Percentiles rank a stretch among this genome's conserved stretches.
phyloP scores from a whole-genome alignment of 2,797 vertebrate genomes.

The Tapera naevia region DNA sequence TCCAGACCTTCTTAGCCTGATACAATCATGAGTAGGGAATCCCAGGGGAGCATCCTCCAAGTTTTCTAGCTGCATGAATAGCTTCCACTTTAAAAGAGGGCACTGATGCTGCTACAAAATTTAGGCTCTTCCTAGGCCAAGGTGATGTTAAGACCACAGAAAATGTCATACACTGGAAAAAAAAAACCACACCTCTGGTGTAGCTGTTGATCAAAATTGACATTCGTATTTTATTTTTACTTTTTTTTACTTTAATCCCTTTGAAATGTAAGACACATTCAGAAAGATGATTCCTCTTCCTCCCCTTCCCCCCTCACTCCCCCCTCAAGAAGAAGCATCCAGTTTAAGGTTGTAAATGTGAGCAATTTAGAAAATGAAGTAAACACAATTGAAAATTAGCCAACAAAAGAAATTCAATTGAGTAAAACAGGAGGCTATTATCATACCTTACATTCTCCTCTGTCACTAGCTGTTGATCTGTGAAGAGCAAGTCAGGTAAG shows the following conservation, averaged over 20 bases:
- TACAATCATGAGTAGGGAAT: neutral
- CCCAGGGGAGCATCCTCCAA: neutral
- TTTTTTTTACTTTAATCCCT: neutral
- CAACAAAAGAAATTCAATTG: slow-evolving; percentile 26
- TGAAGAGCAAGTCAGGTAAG: neutral
- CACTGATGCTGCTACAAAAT: neutral
- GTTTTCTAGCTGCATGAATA: neutral
- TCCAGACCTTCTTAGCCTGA: neutral
- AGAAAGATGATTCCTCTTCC: neutral
- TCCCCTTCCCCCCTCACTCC: fast-evolving
- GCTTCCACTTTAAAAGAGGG: neutral
- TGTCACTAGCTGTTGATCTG: neutral
- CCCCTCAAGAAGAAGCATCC: neutral
- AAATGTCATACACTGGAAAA: neutral
- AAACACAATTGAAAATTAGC: slow-evolving; percentile 44
- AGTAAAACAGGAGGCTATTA: slow-evolving; percentile 6
- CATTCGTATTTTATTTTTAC: neutral
- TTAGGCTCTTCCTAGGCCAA: neutral
- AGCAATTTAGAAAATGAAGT: neutral
- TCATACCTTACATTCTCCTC: slow-evolving; percentile 29
- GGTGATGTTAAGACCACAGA: neutral
- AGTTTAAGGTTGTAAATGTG: neutral
- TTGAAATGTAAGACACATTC: neutral
- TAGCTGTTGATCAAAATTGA: neutral
- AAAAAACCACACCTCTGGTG: neutral